Evolutionary conservation across 2,888 invertebrate species (phyloP).

Genomic region (Dromius quadrimaculatus): DNA sequence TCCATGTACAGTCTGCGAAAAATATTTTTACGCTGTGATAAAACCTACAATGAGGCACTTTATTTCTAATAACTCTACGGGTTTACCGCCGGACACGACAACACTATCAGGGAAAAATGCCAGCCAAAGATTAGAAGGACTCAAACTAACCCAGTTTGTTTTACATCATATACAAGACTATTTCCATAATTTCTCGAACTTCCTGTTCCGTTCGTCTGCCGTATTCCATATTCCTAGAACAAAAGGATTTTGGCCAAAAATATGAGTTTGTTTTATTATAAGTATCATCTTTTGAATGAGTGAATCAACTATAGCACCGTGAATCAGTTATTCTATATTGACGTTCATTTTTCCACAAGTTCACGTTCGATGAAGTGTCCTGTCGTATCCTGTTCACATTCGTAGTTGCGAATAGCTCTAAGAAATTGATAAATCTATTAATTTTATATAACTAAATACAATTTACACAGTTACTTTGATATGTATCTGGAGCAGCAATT

Average conservation of each 20-base stretch:
- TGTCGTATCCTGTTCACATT: neutral
- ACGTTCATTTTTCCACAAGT: neutral
- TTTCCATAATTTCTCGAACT: conserved; percentile 53
- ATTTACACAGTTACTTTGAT: too few relatives aligned
- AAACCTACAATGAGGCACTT: conserved; percentile 57
- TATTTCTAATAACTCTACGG: conserved; percentile 56
- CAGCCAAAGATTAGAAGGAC: conserved; percentile 56
- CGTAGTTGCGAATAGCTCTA: neutral
- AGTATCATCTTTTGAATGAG: neutral
- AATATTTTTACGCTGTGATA: conserved; percentile 13
- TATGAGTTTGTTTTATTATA: neutral
- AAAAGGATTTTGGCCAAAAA: neutral
- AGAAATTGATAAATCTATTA: too few relatives aligned
- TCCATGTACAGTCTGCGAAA: neutral
- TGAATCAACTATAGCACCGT: neutral
- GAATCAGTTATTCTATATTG: neutral
- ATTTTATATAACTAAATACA: too few relatives aligned
- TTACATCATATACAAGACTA: conserved; percentile 41
- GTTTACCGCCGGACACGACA: conserved; percentile 53
- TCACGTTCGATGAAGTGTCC: neutral
- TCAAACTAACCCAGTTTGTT: conserved; percentile 55
- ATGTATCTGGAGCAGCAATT: too few relatives aligned
- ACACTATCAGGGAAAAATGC: conserved; percentile 57
- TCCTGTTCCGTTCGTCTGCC: neutral
- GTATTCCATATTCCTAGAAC: neutral